Evolutionary conservation across 2,797 vertebrate genomes (phyloP).

Genomic region (Leucoraja ocellata): DNA sequence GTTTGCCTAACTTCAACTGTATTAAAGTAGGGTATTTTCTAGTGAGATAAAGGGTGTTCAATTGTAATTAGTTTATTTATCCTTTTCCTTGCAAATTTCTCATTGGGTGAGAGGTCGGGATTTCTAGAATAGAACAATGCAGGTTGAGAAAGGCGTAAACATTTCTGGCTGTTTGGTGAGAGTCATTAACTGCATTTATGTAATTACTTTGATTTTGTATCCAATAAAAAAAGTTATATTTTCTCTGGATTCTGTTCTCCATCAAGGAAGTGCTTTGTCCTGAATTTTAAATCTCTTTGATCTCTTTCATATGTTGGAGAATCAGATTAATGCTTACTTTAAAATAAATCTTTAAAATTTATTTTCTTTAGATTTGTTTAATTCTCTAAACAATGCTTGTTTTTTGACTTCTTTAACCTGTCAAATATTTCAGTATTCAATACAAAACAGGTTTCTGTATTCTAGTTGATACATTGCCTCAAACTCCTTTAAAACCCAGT

Average conservation of each 20-base stretch:
- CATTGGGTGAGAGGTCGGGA: not conserved
- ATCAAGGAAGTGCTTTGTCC: slow-evolving; percentile 50
- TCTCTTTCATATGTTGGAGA: slow-evolving; percentile 52
- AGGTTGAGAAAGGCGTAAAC: not conserved
- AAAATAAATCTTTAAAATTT: not conserved
- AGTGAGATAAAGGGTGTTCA: not conserved
- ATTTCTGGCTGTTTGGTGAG: not conserved
- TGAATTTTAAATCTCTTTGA: slow-evolving; percentile 52
- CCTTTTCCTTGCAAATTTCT: not conserved
- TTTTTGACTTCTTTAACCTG: not conserved
- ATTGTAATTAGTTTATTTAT: not conserved
- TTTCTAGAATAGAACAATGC: not conserved
- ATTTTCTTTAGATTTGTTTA: slow-evolving; percentile 3
- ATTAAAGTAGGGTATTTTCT: not conserved
- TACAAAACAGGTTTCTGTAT: not conserved
- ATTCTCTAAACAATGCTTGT: not conserved
- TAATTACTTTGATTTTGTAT: not conserved
- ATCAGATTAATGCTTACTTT: slow-evolving; percentile 46
- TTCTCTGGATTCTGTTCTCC: not conserved
- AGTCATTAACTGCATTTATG: not conserved
- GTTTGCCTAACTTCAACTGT: not conserved
- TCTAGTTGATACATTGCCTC: not conserved
- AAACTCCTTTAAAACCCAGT: not conserved
- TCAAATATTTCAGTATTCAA: not conserved
- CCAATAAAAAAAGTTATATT: not conserved